Percentiles rank a stretch among this genome's conserved stretches.
Conservation (phyloP, 1,140 invertebrate genomes). For the Anagrus nilaparvatae region DNA sequence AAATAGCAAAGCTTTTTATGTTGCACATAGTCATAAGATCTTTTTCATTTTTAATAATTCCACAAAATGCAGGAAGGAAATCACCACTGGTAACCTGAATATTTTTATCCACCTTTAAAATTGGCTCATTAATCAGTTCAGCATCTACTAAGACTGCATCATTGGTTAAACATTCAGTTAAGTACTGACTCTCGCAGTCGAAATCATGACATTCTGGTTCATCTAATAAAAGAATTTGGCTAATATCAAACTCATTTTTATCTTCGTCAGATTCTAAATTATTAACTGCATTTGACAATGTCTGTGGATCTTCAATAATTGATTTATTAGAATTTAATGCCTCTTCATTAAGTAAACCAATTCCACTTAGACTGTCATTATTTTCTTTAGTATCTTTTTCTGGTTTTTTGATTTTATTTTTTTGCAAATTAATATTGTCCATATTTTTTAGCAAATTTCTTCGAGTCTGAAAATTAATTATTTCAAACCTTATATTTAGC, state of each 20-base stretch:
- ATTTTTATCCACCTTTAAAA: constrained; percentile 3
- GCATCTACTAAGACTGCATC: not conserved
- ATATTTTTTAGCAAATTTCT: no score
- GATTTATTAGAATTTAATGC: not conserved
- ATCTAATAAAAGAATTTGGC: not conserved
- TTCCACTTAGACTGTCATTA: not conserved
- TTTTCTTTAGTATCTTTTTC: not conserved
- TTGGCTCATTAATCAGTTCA: not conserved
- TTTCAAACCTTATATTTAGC: constrained; percentile 3
- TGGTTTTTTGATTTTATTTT: not conserved
- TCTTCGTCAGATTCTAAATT: not conserved
- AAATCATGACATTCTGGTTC: constrained; percentile 3
- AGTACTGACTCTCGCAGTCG: not conserved
- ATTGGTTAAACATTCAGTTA: not conserved
- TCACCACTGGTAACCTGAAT: constrained; percentile 12
- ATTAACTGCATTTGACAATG: not conserved
- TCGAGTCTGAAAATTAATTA: constrained; percentile 23
- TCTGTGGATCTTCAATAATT: not conserved
- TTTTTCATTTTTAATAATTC: constrained; percentile 14
- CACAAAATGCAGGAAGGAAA: constrained; percentile 7
- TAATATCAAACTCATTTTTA: not conserved
- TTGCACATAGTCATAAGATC: constrained; percentile 15
- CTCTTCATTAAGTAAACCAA: not conserved
- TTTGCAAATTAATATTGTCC: no score
- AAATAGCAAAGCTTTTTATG: constrained; percentile 14